Conservation (phyloP, 2,888 invertebrate genomes). For the Crematogaster levior region DNA sequence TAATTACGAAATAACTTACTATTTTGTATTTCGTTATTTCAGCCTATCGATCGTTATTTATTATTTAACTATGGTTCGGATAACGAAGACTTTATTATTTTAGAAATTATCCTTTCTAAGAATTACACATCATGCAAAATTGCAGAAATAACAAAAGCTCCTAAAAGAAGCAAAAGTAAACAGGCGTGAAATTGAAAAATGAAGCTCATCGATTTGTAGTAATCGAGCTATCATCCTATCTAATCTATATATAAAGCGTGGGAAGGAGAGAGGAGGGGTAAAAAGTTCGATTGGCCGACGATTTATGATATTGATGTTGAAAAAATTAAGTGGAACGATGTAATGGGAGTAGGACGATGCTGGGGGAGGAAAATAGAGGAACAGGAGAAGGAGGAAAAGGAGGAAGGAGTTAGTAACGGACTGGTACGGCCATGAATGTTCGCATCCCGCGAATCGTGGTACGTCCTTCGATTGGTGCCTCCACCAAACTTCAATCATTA, state of each 20-base stretch:
- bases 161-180: neutral
- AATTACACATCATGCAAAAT: neutral
- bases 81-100: neutral
- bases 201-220: neutral
- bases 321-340: constrained; percentile 63
- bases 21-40: neutral
- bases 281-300: constrained; percentile 68
- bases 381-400: constrained; percentile 32
- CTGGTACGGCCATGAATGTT: constrained; percentile 61
- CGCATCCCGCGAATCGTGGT: constrained; percentile 40
- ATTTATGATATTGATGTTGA: constrained; percentile 74
- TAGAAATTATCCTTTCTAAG: neutral
- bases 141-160: constrained; percentile 1
- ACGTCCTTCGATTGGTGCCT: constrained; percentile 46
- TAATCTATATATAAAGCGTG: constrained; percentile 31
- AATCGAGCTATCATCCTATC: constrained; percentile 19
- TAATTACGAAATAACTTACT: neutral
- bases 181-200: neutral
- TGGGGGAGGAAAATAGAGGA: constrained; percentile 16
- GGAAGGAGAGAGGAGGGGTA: neutral
- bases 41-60: neutral
- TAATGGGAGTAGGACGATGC: no score
- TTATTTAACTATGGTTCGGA: neutral
- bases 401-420: constrained; percentile 41
- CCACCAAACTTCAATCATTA: constrained; percentile 23